phyloP scores from a whole-genome alignment of 2,113 vertebrate species.

The Butorides virescens region DNA sequence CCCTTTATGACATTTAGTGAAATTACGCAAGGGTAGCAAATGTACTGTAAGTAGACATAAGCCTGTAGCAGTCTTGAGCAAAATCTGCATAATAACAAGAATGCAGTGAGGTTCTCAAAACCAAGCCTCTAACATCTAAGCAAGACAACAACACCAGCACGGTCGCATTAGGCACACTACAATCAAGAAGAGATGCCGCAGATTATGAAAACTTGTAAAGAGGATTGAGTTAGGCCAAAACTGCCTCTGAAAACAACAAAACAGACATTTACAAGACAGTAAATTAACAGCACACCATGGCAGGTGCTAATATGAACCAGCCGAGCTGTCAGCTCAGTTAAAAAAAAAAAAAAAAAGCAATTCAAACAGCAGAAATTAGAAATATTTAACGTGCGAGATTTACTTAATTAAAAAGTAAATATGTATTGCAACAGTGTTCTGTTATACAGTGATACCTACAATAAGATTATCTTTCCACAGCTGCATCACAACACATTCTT shows the following conservation, averaged over 20 bases:
- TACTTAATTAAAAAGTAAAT: neutral
- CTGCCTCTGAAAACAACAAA: neutral
- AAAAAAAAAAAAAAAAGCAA: neutral
- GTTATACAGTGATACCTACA: neutral
- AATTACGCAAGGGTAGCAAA: constrained; percentile 5
- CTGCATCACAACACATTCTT: neutral
- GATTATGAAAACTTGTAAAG: neutral
- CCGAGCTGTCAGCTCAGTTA: neutral
- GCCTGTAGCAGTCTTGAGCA: neutral
- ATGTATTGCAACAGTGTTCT: neutral
- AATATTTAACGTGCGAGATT: neutral
- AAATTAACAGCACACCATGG: neutral
- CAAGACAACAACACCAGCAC: neutral
- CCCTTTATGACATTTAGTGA: neutral
- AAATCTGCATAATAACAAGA: neutral
- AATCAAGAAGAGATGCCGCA: neutral
- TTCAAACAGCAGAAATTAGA: neutral
- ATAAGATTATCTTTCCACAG: neutral
- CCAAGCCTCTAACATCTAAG: neutral
- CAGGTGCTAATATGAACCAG: neutral
- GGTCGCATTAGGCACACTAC: neutral
- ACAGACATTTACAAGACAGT: neutral
- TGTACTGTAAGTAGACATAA: neutral
- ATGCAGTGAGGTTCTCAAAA: neutral
- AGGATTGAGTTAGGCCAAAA: neutral